phyloP scores from a whole-genome alignment of 2,888 invertebrate genomes.

The Acanthosepion lycidas region DNA sequence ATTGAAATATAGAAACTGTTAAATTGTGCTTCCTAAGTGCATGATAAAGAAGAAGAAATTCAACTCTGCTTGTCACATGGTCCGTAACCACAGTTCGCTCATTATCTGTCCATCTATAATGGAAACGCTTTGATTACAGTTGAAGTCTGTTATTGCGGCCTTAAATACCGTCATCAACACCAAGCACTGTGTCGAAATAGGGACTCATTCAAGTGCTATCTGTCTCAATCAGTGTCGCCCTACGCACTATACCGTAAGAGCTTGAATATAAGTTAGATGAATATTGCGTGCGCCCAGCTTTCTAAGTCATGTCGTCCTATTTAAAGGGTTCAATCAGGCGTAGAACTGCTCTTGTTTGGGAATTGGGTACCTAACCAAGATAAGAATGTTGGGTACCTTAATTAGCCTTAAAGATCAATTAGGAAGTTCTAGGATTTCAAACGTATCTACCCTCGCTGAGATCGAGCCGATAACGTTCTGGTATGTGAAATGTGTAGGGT shows the following conservation, averaged over 20 bases:
- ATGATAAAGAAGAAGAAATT: background rate
- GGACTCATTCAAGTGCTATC: background rate
- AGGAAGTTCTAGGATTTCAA: slow-evolving; percentile 11
- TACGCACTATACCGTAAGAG: too few species aligned
- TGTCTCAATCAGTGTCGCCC: slow-evolving; percentile 33
- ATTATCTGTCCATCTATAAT: background rate
- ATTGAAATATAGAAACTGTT: background rate
- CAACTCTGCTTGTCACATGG: background rate
- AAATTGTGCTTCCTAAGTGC: background rate
- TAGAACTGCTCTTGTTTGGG: background rate
- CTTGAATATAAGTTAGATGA: background rate
- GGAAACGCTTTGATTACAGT: background rate
- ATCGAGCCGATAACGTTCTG: background rate
- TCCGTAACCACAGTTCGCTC: background rate
- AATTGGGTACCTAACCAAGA: background rate
- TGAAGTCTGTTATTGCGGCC: background rate
- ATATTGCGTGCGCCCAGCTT: background rate
- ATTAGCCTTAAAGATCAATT: slow-evolving; percentile 11
- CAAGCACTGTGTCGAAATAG: background rate
- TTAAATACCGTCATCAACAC: background rate
- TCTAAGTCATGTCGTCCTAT: background rate
- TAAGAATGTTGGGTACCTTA: background rate
- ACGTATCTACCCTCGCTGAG: background rate
- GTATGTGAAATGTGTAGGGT: background rate
- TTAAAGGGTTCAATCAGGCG: background rate